These are phyloP conservation scores for Panthera leo DNA, from an alignment of 2,113 vertebrate genomes.

Conservation along the genomic window DNA sequence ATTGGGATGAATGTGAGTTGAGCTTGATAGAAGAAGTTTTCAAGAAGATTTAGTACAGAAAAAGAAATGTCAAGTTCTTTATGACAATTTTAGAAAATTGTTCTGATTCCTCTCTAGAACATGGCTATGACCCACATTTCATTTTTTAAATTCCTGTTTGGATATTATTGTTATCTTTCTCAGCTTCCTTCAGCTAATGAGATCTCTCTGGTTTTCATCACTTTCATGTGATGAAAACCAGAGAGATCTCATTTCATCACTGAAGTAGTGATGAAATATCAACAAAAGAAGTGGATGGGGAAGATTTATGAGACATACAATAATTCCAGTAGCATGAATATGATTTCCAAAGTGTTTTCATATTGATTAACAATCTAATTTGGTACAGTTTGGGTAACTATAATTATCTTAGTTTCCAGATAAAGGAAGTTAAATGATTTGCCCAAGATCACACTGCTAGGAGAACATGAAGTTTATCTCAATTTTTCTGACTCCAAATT, in stretches of 20 bases:
- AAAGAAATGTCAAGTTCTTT: background rate
- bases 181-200: background rate
- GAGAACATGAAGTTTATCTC: background rate
- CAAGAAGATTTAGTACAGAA: background rate
- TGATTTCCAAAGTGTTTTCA: background rate
- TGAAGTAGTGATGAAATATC: background rate
- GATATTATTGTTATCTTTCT: background rate
- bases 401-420: constrained; percentile 1
- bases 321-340: background rate
- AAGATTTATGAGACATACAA: background rate
- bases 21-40: background rate
- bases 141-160: background rate
- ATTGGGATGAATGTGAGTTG: background rate
- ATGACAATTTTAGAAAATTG: background rate
- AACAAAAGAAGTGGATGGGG: background rate
- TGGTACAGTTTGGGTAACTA: background rate
- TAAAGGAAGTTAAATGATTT: constrained; percentile 38
- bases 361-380: background rate
- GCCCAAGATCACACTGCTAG: background rate
- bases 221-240: background rate
- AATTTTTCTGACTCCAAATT: background rate
- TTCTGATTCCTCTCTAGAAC: background rate
- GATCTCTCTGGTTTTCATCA: background rate
- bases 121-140: background rate
- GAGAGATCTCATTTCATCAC: background rate